Conservation (phyloP, 2,888 invertebrate species). For the Tethea ocularis region DNA sequence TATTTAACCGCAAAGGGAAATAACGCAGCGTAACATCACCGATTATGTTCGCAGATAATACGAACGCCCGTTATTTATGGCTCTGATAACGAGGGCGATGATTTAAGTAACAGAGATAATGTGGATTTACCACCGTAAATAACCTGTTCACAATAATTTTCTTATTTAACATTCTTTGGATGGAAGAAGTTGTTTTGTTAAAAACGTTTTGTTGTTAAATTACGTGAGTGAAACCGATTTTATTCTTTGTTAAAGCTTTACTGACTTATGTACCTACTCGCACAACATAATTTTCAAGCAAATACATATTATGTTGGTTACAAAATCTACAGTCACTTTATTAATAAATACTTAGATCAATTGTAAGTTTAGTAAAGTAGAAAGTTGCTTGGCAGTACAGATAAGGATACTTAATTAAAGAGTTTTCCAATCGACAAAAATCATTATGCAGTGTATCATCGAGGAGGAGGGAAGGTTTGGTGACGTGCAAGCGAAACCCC, state of each 20-base stretch:
- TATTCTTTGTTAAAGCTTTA: neutral
- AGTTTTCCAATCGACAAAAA: no score
- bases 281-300: no score
- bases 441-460: no score
- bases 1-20: conserved; percentile 72
- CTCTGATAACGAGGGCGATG: conserved; percentile 71
- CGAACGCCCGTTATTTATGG: conserved; percentile 68
- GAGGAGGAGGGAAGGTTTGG: no score
- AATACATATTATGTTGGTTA: no score
- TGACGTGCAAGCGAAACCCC: no score
- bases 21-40: conserved; percentile 69
- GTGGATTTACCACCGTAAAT: conserved; percentile 68
- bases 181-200: conserved; percentile 18
- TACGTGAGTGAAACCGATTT: neutral
- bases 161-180: conserved; percentile 24
- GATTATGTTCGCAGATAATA: conserved; percentile 74
- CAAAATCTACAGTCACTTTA: no score
- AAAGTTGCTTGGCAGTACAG: no score
- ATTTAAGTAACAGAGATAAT: conserved; percentile 76
- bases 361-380: no score
- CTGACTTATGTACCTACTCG: no score
- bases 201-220: conserved; percentile 6
- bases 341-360: no score
- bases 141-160: conserved; percentile 64
- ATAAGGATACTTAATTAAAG: no score